Percentiles rank a stretch among this genome's conserved stretches.
phyloP scores from a whole-genome alignment of 2,797 vertebrate species.

The Ptychadena robeensis region DNA sequence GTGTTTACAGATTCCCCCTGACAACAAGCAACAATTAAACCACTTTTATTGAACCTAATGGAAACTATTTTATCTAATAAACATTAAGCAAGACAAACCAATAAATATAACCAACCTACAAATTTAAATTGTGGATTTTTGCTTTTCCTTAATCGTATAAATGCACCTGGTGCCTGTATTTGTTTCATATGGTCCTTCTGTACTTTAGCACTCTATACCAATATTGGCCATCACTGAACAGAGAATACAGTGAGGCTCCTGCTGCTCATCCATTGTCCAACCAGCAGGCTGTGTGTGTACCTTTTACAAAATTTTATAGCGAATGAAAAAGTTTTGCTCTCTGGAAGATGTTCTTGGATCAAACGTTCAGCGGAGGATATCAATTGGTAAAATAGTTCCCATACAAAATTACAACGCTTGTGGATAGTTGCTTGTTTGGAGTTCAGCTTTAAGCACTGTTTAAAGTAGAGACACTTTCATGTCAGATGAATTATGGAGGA shows the following conservation, averaged over 20 bases:
- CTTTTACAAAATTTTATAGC: no score
- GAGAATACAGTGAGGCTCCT: neutral
- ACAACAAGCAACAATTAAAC: no score
- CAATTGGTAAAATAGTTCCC: neutral
- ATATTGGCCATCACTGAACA: no score
- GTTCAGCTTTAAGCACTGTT: neutral
- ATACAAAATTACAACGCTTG: neutral
- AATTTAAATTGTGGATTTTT: neutral
- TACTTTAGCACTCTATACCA: neutral
- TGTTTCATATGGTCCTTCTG: no score
- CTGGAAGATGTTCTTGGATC: no score
- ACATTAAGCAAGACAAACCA: neutral
- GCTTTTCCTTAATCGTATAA: neutral
- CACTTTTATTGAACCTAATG: no score
- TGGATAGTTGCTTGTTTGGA: neutral
- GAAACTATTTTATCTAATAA: no score
- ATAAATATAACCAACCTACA: no score
- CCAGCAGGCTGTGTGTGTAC: no score
- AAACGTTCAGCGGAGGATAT: no score
- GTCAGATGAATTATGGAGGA: slow-evolving; percentile 67
- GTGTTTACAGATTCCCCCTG: neutral
- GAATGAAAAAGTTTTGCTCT: neutral
- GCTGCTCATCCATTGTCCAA: neutral
- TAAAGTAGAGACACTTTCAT: slow-evolving; percentile 62
- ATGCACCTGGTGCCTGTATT: neutral